Evolutionary conservation across 1,140 invertebrate species (phyloP), one percentile per base, ranked within the genome.

Genomic region (Penaeus japonicus): DNA sequence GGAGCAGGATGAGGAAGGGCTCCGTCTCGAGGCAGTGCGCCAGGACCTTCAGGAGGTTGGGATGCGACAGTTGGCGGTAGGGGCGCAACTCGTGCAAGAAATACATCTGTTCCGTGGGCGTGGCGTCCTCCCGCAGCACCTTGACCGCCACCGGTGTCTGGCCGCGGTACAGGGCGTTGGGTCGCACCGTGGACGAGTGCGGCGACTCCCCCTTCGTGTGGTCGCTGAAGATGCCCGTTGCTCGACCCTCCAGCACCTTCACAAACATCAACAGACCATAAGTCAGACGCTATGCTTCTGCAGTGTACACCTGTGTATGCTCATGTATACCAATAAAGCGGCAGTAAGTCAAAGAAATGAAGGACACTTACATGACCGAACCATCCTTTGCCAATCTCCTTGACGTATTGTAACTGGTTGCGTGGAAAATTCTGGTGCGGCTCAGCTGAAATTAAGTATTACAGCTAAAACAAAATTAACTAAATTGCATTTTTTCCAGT

Each of bases 371-470:
- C 95, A 92, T 96, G 95, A 59, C 97, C 97, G 93, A 97, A 98
- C 96, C 96, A 97, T 32, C 96, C 96, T 91, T 94, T 94, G 7
- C 96, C 96, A 75, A 97, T 94, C 93, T 97, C 96, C 91, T 95
- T 94, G 1, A 97, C 93, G 92, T 97, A 98, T 91, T 96, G 96
- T 70, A 97, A 92, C 91, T 95, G 95, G 89, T 95, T 95, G 90
- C 97, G 93, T 0, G 96, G 95, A 91, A 97, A 96, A 92, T 96
- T 95, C 78, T 94, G 93, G 70, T 94, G 93, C 1, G 93, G 92
- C 20, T 94, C 93, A 89, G 94, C 94, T 95, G 91, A 39, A 91
- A 91, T 62, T 91, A 90, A 91, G 39, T 10, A 39, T 39, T 10
- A 39, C 4, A 39, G 39, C 12, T 39, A 39, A 39, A 39, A 4